phyloP scores from a whole-genome alignment of 2,113 vertebrate species.

The Malurus alboscapulatus region DNA sequence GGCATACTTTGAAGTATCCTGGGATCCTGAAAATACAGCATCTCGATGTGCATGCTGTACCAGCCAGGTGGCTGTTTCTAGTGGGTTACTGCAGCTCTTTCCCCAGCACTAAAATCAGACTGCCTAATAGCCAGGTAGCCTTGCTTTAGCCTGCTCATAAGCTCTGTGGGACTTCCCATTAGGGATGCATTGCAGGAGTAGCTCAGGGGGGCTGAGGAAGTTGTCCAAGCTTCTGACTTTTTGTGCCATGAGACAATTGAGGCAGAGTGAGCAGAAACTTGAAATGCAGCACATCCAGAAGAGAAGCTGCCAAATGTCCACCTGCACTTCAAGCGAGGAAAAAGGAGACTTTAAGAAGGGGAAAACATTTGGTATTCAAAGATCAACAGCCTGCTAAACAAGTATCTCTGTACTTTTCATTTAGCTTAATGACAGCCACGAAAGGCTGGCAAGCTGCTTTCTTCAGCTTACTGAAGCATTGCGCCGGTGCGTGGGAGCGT shows the following conservation, averaged over 20 bases:
- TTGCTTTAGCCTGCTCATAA: not conserved
- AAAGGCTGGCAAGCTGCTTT: constrained; percentile 20
- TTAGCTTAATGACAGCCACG: not conserved
- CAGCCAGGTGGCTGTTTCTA: not conserved
- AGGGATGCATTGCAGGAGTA: accelerated
- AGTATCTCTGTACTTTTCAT: not conserved
- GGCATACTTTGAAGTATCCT: not conserved
- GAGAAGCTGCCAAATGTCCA: not conserved
- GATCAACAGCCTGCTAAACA: not conserved
- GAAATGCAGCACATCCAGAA: not conserved
- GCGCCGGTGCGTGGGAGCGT: not conserved
- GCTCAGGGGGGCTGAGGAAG: not conserved
- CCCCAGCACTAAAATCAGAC: not conserved
- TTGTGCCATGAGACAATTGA: not conserved
- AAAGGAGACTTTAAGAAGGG: not conserved
- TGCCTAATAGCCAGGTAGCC: not conserved
- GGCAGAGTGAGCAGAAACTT: not conserved
- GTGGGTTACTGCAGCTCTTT: not conserved
- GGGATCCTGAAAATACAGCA: accelerated
- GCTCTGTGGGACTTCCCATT: not conserved
- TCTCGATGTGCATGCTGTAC: too few species aligned
- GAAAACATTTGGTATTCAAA: not conserved
- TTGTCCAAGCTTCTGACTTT: not conserved
- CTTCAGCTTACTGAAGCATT: constrained; percentile 21
- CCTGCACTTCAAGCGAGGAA: not conserved